Evolutionary conservation across 64 coral and sea anemone species (phyloP).

Genomic region (Exaiptasia diaphana): DNA sequence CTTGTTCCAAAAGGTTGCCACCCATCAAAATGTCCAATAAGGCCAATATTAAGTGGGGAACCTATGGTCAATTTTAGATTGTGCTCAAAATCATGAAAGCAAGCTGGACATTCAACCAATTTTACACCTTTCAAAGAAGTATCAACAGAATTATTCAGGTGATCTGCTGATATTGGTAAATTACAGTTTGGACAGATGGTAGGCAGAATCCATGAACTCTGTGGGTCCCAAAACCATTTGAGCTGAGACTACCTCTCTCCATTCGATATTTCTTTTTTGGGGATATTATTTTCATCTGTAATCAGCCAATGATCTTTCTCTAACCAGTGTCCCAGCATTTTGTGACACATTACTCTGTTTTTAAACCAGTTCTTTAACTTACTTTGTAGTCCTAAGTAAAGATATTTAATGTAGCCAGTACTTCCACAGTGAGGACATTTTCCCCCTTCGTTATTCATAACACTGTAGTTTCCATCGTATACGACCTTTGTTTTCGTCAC

Average conservation of each 20-base stretch:
- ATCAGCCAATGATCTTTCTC: constrained; percentile 31
- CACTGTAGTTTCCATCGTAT: constrained; percentile 50
- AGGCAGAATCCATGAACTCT: constrained; percentile 28
- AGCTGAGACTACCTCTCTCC: constrained; percentile 51
- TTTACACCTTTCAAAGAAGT: background rate
- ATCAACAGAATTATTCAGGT: background rate
- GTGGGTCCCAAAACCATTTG: constrained; percentile 67
- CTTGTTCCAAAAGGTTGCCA: constrained; percentile 27
- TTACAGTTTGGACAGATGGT: background rate
- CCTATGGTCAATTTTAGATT: constrained; percentile 15
- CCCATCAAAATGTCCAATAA: constrained; percentile 42
- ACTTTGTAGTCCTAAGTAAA: background rate
- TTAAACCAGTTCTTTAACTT: constrained; percentile 64
- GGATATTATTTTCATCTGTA: background rate
- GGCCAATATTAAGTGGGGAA: constrained; percentile 20
- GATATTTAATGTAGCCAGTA: constrained; percentile 26
- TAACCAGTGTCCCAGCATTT: constrained; percentile 35
- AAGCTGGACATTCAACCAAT: constrained; percentile 19
- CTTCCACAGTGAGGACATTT: constrained; percentile 44
- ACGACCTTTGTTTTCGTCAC: constrained; percentile 33
- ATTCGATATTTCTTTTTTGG: constrained; percentile 70
- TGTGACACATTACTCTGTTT: constrained; percentile 27
- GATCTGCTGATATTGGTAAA: background rate
- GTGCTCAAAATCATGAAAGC: too few relatives aligned
- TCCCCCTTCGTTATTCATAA: constrained; percentile 55